Evolutionary conservation across 2,797 vertebrate genomes (phyloP).

Genomic region (Tadarida brasiliensis): DNA sequence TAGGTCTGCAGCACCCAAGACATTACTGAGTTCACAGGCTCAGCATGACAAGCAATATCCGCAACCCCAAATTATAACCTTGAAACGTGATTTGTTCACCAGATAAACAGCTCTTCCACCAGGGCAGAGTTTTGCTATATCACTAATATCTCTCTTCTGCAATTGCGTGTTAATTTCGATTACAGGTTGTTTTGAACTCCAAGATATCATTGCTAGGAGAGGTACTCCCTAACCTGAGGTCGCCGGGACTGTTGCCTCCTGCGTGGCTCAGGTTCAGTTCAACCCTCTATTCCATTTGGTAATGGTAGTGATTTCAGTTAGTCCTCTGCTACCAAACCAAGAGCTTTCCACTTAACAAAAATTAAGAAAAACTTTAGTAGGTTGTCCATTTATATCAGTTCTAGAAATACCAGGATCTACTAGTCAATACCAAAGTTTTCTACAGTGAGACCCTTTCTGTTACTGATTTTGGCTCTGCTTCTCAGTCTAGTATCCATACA

Average conservation of each 20-base stretch:
- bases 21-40: background rate
- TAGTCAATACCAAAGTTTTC: background rate
- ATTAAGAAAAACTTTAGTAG: background rate
- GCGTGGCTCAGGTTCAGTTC: background rate
- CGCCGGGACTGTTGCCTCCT: background rate
- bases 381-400: background rate
- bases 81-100: background rate
- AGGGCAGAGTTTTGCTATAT: background rate
- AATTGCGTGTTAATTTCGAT: background rate
- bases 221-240: background rate
- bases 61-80: background rate
- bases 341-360: background rate
- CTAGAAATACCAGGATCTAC: background rate
- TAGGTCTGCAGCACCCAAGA: background rate
- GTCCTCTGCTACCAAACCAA: background rate
- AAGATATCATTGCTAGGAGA: background rate
- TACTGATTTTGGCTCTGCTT: background rate
- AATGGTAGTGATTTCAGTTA: background rate
- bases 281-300: background rate
- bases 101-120: background rate
- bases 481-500: background rate
- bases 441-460: background rate
- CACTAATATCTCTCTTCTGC: background rate
- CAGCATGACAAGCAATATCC: background rate
- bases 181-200: background rate